Percentiles rank a stretch among this genome's conserved stretches.
These are phyloP conservation scores for Sphenodon punctatus DNA, from an alignment of 2,797 vertebrate genomes.

Conservation along the genomic window DNA sequence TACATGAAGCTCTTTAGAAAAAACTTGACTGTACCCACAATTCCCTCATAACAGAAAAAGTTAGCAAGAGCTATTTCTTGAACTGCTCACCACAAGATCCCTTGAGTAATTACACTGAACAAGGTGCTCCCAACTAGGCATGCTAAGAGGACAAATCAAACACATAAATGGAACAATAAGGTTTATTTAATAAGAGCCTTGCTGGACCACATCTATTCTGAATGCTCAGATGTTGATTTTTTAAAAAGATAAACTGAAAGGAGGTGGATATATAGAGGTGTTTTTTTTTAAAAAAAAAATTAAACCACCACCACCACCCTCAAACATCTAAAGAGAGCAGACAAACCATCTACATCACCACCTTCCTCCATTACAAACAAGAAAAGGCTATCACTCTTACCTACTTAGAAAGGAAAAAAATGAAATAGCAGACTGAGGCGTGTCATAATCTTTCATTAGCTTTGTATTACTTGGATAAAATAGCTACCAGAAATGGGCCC, in stretches of 20 bases:
- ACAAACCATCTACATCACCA: background rate
- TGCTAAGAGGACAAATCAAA: background rate
- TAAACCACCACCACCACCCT: too few relatives aligned
- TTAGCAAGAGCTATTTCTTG: background rate
- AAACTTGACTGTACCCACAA: background rate
- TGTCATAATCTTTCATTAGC: background rate
- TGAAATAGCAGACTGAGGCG: background rate
- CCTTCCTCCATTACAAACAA: background rate
- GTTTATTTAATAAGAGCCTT: background rate
- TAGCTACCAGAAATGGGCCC: background rate
- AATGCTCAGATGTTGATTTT: background rate
- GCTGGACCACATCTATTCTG: background rate
- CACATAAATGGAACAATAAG: background rate
- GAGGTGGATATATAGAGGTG: background rate
- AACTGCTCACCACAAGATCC: background rate
- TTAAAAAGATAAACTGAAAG: background rate
- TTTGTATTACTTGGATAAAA: background rate
- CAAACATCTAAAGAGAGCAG: too few relatives aligned
- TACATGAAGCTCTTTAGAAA: background rate
- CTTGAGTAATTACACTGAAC: background rate
- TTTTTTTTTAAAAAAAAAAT: background rate
- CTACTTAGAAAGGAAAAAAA: background rate
- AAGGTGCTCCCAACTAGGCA: background rate
- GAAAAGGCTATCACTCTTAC: background rate
- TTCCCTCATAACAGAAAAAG: background rate